Conservation (phyloP, 1,140 invertebrate genomes). For the Drosophila nannoptera region DNA sequence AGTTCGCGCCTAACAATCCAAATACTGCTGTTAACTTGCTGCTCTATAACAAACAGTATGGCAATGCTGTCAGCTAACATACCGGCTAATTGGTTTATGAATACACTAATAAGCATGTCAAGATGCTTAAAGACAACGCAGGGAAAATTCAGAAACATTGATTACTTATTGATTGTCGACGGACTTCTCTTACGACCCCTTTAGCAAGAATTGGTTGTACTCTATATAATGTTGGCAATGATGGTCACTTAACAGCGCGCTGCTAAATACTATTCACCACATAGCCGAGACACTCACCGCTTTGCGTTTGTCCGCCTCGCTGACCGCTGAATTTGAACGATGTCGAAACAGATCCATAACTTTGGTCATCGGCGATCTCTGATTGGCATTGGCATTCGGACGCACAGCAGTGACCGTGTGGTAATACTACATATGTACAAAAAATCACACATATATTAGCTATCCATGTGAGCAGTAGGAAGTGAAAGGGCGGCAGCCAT, state of each 20-base stretch:
- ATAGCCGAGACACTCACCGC: constrained; percentile 82
- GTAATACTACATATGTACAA: constrained; percentile 81
- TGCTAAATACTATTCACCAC: not conserved
- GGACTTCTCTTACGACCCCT: not conserved
- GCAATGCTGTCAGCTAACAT: not conserved
- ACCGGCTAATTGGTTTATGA: not conserved
- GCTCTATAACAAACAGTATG: constrained; percentile 1
- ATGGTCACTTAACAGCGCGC: not conserved
- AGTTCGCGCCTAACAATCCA: not conserved
- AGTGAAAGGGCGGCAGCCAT: constrained; percentile 11
- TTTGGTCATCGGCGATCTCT: constrained; percentile 88
- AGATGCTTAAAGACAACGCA: not conserved
- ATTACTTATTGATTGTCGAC: too few relatives aligned
- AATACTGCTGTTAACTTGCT: not conserved
- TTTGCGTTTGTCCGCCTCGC: constrained; percentile 86
- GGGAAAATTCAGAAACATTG: not conserved
- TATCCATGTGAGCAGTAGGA: too few relatives aligned
- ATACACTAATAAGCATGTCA: not conserved
- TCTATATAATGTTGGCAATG: too few relatives aligned
- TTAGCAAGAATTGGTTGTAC: too few relatives aligned
- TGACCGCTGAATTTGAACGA: constrained; percentile 85
- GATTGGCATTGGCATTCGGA: constrained; percentile 72
- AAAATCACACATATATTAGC: not conserved
- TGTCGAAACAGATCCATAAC: constrained; percentile 94
- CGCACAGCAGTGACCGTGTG: constrained; percentile 84